Base-by-base conservation (phyloP, 1,140 invertebrate species). In the Hyposmocoma kahamanoa region DNA sequence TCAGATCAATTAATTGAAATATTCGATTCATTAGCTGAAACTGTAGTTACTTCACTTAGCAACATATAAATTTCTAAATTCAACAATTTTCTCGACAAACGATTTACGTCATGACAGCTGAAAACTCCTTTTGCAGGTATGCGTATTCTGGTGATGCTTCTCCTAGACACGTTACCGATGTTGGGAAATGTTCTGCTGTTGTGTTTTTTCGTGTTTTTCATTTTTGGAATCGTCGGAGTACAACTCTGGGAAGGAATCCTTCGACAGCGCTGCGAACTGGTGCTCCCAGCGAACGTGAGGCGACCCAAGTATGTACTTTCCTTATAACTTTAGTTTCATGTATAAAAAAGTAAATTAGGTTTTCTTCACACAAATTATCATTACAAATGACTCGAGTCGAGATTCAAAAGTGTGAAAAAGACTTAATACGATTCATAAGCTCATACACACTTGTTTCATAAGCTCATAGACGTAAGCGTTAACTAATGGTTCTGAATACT, bases 181-280 rank as follows among this genome's bases (percentile, higher is more conserved):
- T 86, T 99, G 65, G 98, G 98, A 42, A 99, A 99, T 86, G 98
- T 99, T 21, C 89, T 99, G 45, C 90, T 99, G 30, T 88, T 99
- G 30, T 99, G 98, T 88, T 99, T 99, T 90, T 99, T 99, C 89
- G 98, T 99, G 28, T 99, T 99, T 91, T 99, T 99, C 90, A 99
- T 99, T 77, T 99, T 99, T 79, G 98, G 98, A 38, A 99, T 99
- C 71, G 95, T 99, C 53, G 98, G 98, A 0, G 98, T 99, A 10
- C 98, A 99, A 83, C 89, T 99, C 9, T 99, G 98, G 98, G 96
- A 98, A 69, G 98, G 98, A 3, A 95, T 99, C 24, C 87, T 99
- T 24, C 88, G 97, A 47, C 97, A 99, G 76, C 90, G 98, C 32
- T 99, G 98, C 82, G 97, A 95, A 72, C 89, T 97, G 49, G 90